phyloP scores from a whole-genome alignment of 2,113 vertebrate species.

The Rhinopomastus cyanomelas region DNA sequence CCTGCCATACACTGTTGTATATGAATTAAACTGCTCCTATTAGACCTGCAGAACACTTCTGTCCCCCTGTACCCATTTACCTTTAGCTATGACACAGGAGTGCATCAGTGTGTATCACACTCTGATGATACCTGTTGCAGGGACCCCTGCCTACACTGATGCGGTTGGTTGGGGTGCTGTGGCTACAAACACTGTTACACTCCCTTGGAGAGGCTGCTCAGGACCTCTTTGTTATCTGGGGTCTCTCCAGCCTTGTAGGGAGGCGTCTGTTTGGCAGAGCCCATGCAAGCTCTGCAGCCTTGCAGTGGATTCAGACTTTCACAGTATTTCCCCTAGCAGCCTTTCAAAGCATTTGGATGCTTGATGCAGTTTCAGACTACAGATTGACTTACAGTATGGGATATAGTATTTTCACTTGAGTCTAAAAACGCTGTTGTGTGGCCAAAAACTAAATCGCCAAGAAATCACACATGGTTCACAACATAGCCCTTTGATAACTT shows the following conservation, averaged over 20 bases:
- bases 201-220: fast-evolving
- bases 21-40: neutral
- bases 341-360: slow-evolving; percentile 39
- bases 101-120: fast-evolving
- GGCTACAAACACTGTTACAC: neutral
- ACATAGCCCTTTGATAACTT: slow-evolving; percentile 75
- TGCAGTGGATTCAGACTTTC: neutral
- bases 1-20: too few relatives aligned
- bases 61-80: neutral
- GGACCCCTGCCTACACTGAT: fast-evolving
- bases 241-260: neutral
- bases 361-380: neutral
- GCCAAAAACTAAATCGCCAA: slow-evolving; percentile 59
- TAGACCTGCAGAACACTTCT: neutral
- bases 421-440: slow-evolving; percentile 52
- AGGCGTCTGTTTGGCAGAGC: neutral
- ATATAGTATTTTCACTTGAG: slow-evolving; percentile 60
- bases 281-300: neutral
- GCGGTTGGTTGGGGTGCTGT: neutral
- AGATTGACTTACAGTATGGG: slow-evolving; percentile 52
- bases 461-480: slow-evolving; percentile 76
- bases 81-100: neutral
- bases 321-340: neutral
- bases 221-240: neutral
- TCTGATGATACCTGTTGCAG: neutral